Base-by-base conservation (phyloP, 2,797 vertebrate species). In the Paratrypauchen microcephalus region DNA sequence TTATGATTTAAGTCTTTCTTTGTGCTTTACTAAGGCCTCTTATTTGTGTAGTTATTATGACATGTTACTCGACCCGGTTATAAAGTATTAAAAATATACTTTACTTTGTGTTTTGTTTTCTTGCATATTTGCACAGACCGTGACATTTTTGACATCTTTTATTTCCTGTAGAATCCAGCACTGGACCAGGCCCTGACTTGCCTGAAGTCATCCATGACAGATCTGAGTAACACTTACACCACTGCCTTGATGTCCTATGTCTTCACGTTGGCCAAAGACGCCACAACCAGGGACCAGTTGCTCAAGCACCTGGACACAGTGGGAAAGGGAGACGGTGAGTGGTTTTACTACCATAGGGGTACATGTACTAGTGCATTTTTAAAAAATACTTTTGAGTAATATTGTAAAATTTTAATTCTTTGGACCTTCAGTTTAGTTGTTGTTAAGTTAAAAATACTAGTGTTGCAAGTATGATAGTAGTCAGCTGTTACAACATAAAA, bases 241-340 rank as follows among this genome's bases (percentile, higher is more conserved):
- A 92, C 91, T 1, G 94, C 94, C 48, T 83, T 96, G 67, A 70
- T 96, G 83, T 92, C 94, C 1, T 96, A 96, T 1, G 87, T 79
- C 75, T 96, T 95, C 74, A 90, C 93, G 60, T 89, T 96, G 82
- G 93, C 94, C 66, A 83, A 80, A 64, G 93, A 96, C 65, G 70
- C 57, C 8, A 74, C 83, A 7, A 83, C 48, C n/a, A 78, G 86
- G 0, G 65, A 72, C n/a, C 19, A 74, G 0, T 87, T 95, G 8
- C 86, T 95, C 2, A 9, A 81, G 0, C 63, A 70, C 2, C 86
- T 96, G 0, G 68, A 89, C 45, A 70, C 0, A 2, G 80, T 84
- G 64, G 88, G 88, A 0, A 48, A 76, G 66, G 82, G 73, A 62
- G 2, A 87, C 82, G 91, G 93, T 93, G 83, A 83, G 73, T 59